phyloP scores from a whole-genome alignment of 2,113 vertebrate species.

The Semnornis frantzii region DNA sequence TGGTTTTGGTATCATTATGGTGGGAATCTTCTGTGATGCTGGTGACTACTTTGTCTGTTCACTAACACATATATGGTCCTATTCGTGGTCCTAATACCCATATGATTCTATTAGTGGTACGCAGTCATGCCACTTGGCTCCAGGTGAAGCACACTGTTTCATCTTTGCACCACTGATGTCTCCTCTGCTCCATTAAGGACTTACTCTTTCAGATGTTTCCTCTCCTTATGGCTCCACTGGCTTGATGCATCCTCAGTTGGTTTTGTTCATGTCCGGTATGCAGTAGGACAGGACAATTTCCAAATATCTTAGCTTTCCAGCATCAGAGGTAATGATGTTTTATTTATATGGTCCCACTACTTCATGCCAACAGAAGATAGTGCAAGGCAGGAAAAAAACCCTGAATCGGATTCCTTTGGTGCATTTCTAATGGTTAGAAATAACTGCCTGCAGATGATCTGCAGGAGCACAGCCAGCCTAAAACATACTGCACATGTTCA shows the following conservation, averaged over 20 bases:
- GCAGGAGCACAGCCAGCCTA: not conserved
- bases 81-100: not conserved
- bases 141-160: not conserved
- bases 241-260: not conserved
- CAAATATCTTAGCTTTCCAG: not conserved
- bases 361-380: not conserved
- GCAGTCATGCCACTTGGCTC: not conserved
- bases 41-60: not conserved
- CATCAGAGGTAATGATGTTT: not conserved
- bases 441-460: not conserved
- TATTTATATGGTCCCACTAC: not conserved
- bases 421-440: conserved; percentile 3
- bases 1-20: not conserved
- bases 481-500: fast-evolving
- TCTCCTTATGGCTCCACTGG: not conserved
- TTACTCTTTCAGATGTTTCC: not conserved
- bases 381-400: not conserved
- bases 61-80: not conserved
- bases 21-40: not conserved
- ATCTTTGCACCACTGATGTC: not conserved
- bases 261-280: not conserved
- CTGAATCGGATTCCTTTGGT: not conserved
- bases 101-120: not conserved
- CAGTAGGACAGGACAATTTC: not conserved
- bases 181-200: not conserved